Base-by-base conservation (phyloP, 2,797 vertebrate genomes). In the Sebastes wilsoni region DNA sequence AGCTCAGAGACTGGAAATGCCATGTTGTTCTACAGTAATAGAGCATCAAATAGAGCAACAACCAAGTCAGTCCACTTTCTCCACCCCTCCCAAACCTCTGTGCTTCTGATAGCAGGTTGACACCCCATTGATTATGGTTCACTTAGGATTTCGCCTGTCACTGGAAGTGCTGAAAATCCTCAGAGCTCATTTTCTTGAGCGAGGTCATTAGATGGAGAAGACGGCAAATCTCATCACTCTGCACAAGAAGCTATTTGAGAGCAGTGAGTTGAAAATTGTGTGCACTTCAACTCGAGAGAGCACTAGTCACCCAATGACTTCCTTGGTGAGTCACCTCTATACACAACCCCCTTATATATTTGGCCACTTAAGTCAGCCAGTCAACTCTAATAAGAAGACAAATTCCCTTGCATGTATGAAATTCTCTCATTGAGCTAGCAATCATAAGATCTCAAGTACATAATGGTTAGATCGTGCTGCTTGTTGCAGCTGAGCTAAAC, bases 61-160 rank as follows among this genome's bases (percentile, higher is more conserved):
- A 59, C 79, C 54, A 30, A 82, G 30, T 60, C 36, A 1, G 22
- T 76, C 69, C 20, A 10, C 60, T 75, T 69, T 65, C 60, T 77
- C n/a, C 27, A 6, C 27, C 25, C 36, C n/a, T 25, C 65, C 22
- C 7, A 9, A 9, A 42, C 23, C 66, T 32, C 25, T 25, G 30
- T 66, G 60, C 54, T 72, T 66, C 69, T 72, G 20, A 83, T 68
- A 64, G 60, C 73, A 36, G 8, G 16, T 86, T n/a, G 11, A 69
- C 75, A 71, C n/a, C 32, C 8, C 62, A 83, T 90, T 81, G 87
- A 92, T 94, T 87, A 61, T 13, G 32, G 66, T 76, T 89, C 75
- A 79, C 38, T 52, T 6, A 66, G 82, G 80, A 72, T 79, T 83
- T 60, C 1, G 7, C 32, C 77, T 64, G 75, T 82, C 67, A 55